These are phyloP conservation scores for Pristionchus maxplancki DNA, from an alignment of 2,888 invertebrate genomes.

Conservation along the genomic window DNA sequence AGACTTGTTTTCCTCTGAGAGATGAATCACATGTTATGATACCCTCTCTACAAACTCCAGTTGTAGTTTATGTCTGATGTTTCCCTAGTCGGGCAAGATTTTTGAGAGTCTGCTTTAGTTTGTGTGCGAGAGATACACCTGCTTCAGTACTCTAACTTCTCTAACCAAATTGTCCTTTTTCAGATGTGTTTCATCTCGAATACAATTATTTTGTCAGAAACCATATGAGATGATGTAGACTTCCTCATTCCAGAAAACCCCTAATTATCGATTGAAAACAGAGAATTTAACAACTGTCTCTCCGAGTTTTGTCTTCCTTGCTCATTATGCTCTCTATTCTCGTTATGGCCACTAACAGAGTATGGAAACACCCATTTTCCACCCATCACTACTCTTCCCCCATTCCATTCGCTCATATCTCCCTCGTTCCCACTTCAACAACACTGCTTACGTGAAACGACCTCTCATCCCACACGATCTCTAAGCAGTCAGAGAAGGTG, in stretches of 20 bases:
- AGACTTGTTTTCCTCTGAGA: neutral
- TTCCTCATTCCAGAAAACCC: too few relatives aligned
- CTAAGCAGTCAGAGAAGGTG: neutral
- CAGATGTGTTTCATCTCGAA: neutral
- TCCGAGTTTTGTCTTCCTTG: neutral
- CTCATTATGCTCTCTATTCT: too few relatives aligned
- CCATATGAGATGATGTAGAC: too few relatives aligned
- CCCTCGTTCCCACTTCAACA: neutral
- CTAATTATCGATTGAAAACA: too few relatives aligned
- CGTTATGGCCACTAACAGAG: too few relatives aligned
- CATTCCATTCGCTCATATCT: neutral
- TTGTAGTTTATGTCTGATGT: neutral
- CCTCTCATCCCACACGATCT: neutral
- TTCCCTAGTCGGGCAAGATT: neutral
- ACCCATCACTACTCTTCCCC: too few relatives aligned
- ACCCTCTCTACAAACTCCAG: conserved; percentile 2
- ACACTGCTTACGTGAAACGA: neutral
- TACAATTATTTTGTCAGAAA: neutral
- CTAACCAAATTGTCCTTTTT: neutral
- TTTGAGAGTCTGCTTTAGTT: neutral
- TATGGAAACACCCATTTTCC: too few relatives aligned
- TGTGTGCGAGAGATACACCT: neutral
- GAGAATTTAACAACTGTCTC: neutral
- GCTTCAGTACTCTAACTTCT: neutral
- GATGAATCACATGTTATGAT: neutral